These are phyloP conservation scores for Mesembrinibis cayennensis DNA, from an alignment of 2,113 vertebrate genomes.

Conservation along the genomic window DNA sequence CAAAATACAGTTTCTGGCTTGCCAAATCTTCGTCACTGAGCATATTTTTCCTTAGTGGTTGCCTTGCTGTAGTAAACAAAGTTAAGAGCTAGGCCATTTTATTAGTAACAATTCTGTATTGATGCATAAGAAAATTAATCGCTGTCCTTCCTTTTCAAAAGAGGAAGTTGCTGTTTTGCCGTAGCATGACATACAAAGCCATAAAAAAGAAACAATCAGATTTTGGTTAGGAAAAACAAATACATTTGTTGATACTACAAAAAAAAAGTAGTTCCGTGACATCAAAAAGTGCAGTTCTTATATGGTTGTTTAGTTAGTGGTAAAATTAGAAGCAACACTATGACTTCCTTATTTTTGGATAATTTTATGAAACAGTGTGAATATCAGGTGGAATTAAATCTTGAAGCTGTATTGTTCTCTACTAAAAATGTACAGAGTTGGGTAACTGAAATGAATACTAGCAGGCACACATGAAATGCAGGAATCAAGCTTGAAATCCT, in stretches of 20 bases:
- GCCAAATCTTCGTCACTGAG: not conserved
- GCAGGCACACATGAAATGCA: not conserved
- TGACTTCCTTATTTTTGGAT: not conserved
- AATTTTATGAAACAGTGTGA: not conserved
- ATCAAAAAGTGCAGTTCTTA: not conserved
- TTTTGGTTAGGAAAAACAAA: not conserved
- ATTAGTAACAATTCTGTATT: not conserved
- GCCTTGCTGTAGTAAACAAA: not conserved
- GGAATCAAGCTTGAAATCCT: not conserved
- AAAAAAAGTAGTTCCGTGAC: not conserved
- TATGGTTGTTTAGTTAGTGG: not conserved
- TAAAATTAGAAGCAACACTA: not conserved
- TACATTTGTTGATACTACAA: not conserved
- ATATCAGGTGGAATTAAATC: not conserved
- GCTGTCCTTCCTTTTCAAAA: not conserved
- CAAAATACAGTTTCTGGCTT: not conserved
- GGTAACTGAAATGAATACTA: not conserved
- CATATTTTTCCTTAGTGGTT: not conserved
- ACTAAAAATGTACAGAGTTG: not conserved
- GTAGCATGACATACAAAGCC: not conserved
- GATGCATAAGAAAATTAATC: not conserved
- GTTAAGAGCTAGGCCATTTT: not conserved
- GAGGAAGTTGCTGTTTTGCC: not conserved
- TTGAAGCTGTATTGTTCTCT: not conserved
- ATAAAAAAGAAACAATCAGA: not conserved